These are phyloP conservation scores for Pseudomyrmex dendroicus DNA, from an alignment of 1,140 invertebrate species.

Conservation along the genomic window DNA sequence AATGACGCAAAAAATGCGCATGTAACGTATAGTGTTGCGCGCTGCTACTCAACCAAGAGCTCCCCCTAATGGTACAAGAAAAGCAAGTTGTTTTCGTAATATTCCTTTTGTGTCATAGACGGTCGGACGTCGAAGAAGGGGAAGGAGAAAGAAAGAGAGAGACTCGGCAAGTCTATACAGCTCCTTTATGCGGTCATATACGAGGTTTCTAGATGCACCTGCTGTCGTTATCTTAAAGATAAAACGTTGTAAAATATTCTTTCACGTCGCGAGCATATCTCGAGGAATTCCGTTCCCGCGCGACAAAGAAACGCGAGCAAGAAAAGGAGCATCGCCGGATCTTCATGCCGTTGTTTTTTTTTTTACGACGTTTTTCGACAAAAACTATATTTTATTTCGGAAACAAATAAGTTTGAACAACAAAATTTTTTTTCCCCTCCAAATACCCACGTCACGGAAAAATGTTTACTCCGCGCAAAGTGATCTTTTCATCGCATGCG, in stretches of 20 bases:
- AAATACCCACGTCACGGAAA: not conserved
- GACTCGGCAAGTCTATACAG: not conserved
- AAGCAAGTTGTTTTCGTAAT: conserved; percentile 41
- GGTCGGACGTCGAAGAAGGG: not conserved
- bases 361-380: not conserved
- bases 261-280: not conserved
- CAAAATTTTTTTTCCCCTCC: too few species aligned
- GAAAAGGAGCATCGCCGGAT: not conserved
- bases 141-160: too few species aligned
- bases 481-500: not conserved
- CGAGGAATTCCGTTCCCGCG: conserved; percentile 3
- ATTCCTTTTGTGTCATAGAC: conserved; percentile 52
- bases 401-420: not conserved
- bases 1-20: conserved; percentile 41
- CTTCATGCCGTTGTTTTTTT: too few species aligned
- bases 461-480: not conserved
- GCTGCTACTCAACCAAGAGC: conserved; percentile 12
- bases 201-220: conserved; percentile 31
- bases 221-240: conserved; percentile 41
- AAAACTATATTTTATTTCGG: not conserved
- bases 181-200: conserved; percentile 37
- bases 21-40: conserved; percentile 21
- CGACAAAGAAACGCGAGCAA: not conserved
- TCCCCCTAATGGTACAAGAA: conserved; percentile 51
- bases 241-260: conserved; percentile 28